Conservation (phyloP, 2,113 vertebrate genomes). For the Oncorhynchus masou region DNA sequence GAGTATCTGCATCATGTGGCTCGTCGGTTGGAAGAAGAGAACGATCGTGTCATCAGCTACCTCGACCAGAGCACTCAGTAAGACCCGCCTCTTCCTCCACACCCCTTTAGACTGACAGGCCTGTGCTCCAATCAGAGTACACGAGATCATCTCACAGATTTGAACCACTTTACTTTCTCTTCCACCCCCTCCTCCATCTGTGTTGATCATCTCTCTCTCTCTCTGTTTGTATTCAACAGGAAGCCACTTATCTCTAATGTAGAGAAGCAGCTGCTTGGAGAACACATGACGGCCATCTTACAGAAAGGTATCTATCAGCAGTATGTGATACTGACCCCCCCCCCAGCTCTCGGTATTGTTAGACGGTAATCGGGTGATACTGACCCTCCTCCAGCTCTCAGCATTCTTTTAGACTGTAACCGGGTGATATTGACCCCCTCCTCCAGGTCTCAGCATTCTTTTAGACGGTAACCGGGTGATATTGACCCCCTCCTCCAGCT, state of each 20-base stretch:
- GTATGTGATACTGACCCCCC: not conserved
- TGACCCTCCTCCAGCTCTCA: conserved; percentile 77
- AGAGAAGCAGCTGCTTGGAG: conserved; percentile 97
- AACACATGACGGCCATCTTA: conserved; percentile 95
- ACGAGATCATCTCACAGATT: not conserved
- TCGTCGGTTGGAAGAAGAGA: conserved; percentile 96
- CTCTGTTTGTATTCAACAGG: conserved; percentile 70
- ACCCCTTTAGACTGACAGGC: not conserved
- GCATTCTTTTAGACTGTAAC: conserved; percentile 92
- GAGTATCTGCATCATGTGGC: conserved; percentile 95
- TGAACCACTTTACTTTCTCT: conserved; percentile 21
- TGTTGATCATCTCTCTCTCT: conserved; percentile 9
- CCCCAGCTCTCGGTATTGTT: too few relatives aligned
- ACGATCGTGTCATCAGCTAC: conserved; percentile 95
- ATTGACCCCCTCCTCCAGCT: conserved; percentile 66
- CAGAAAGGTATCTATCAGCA: conserved; percentile 86
- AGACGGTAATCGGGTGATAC: conserved; percentile 91
- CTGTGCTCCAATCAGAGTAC: not conserved
- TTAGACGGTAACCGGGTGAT: conserved; percentile 94
- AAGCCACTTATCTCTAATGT: conserved; percentile 95
- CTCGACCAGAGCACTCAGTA: conserved; percentile 87
- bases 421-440: conserved; percentile 73
- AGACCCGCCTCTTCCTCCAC: conserved; percentile 36
- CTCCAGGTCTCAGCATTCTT: conserved; percentile 87
- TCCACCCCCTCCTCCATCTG: too few relatives aligned